Conservation (phyloP, 2,113 vertebrate species). For the Rhizomys pruinosus region DNA sequence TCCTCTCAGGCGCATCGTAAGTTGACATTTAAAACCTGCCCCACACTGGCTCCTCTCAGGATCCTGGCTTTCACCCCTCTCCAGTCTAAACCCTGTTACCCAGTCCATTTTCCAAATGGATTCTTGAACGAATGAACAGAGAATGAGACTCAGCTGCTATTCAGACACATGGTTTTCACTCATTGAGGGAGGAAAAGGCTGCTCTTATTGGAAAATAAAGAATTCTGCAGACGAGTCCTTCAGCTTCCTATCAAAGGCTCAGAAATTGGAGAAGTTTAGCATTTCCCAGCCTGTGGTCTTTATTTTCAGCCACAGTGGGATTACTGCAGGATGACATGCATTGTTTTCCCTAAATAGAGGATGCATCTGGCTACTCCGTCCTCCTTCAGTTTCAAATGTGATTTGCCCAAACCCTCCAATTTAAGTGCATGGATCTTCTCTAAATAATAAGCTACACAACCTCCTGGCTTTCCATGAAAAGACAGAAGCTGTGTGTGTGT, state of each 20-base stretch:
- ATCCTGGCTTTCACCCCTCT: background rate
- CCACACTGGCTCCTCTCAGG: background rate
- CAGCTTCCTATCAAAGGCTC: conserved; percentile 52
- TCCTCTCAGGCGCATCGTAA: background rate
- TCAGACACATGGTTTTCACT: conserved; percentile 31
- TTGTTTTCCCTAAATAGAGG: conserved; percentile 52
- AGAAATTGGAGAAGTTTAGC: conserved; percentile 54
- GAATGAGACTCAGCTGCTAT: background rate
- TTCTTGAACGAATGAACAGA: background rate
- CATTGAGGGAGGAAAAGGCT: conserved; percentile 29
- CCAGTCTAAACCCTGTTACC: background rate
- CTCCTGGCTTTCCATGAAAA: conserved; percentile 6
- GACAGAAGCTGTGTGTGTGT: background rate
- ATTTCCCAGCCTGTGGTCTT: conserved; percentile 57
- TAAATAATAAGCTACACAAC: conserved; percentile 46
- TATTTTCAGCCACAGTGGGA: conserved; percentile 70
- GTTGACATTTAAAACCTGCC: background rate
- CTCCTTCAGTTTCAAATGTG: conserved; percentile 67
- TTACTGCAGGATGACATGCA: background rate
- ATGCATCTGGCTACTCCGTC: conserved; percentile 56
- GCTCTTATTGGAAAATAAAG: conserved; percentile 65
- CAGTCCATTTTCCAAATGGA: conserved; percentile 4
- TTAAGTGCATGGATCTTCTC: conserved; percentile 57
- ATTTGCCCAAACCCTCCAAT: conserved; percentile 70
- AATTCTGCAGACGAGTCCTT: conserved; percentile 42